These are phyloP conservation scores for Pemphredon lugubris DNA, from an alignment of 2,888 invertebrate species.

Conservation along the genomic window DNA sequence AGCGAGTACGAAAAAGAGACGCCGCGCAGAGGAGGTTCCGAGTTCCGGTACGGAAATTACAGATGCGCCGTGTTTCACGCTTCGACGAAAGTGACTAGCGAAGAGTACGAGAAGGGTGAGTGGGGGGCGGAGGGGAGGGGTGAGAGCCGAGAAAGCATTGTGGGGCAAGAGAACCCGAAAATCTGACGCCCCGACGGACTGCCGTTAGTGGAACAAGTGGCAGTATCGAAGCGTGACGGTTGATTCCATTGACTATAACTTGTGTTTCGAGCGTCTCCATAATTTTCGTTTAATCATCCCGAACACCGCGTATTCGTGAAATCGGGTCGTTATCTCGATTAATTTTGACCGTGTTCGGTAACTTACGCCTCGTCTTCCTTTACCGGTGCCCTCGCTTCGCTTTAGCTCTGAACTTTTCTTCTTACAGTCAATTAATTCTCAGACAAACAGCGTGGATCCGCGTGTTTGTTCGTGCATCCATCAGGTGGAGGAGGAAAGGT, in stretches of 20 bases:
- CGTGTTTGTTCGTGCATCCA: constrained; percentile 19
- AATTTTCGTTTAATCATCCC: constrained; percentile 11
- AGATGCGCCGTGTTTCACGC: constrained; percentile 66
- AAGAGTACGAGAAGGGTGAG: constrained; percentile 28
- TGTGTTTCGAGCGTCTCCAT: constrained; percentile 27
- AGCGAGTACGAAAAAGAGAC: constrained; percentile 33
- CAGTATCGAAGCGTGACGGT: constrained; percentile 27
- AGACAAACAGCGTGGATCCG: neutral
- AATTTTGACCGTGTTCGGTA: too few species aligned
- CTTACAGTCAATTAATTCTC: too few species aligned
- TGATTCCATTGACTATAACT: constrained; percentile 21
- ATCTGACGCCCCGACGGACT: constrained; percentile 1
- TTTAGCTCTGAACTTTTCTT: too few species aligned
- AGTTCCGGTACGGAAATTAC: constrained; percentile 67
- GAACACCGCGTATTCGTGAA: too few species aligned
- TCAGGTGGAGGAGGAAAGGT: too few species aligned
- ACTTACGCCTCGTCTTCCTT: too few species aligned
- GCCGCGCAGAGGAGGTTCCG: constrained; percentile 41
- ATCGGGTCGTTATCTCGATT: too few species aligned
- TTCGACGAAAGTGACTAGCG: constrained; percentile 55
- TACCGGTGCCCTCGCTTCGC: too few species aligned
- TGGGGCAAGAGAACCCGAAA: neutral
- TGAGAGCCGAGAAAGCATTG: neutral
- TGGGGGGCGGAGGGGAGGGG: too few species aligned
- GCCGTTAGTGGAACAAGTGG: constrained; percentile 37